Evolutionary conservation across 2,888 invertebrate species (phyloP).

Genomic region (Tiliacea citrago): DNA sequence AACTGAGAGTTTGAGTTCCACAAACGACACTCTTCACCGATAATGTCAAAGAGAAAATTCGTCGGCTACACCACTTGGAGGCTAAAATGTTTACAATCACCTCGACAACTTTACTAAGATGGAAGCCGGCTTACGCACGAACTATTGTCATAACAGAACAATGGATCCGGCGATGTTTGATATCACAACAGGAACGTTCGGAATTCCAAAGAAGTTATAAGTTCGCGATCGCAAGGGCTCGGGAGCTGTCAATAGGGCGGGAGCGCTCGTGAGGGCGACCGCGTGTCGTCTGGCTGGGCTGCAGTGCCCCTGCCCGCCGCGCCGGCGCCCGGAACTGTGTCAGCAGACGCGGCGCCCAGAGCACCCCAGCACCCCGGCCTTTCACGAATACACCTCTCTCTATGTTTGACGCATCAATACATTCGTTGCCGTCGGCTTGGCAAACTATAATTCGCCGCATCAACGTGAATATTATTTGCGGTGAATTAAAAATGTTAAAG

Average conservation of each 20-base stretch:
- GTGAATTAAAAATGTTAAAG: conserved; percentile 44
- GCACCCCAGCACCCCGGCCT: conserved; percentile 80
- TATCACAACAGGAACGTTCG: conserved; percentile 62
- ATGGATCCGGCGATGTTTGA: conserved; percentile 69
- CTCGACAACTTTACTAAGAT: conserved; percentile 75
- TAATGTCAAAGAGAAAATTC: conserved; percentile 68
- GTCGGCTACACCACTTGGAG: conserved; percentile 66
- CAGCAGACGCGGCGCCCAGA: conserved; percentile 85
- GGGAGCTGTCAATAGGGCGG: conserved; percentile 72
- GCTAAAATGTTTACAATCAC: conserved; percentile 79
- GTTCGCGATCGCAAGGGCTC: conserved; percentile 67
- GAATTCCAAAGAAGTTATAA: conserved; percentile 72
- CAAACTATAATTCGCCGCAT: conserved; percentile 73
- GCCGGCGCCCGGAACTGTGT: conserved; percentile 90
- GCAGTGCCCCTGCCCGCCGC: conserved; percentile 83
- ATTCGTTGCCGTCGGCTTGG: conserved; percentile 75
- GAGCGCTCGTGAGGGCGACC: conserved; percentile 83
- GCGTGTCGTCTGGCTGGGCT: conserved; percentile 88
- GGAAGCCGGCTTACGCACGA: conserved; percentile 81
- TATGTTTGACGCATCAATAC: conserved; percentile 84
- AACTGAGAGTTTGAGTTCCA: conserved; percentile 54
- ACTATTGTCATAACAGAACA: conserved; percentile 81
- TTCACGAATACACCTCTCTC: conserved; percentile 82
- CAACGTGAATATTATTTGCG: conserved; percentile 50
- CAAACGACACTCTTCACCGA: conserved; percentile 55